Percentiles rank a stretch among this genome's conserved stretches.
Conservation (phyloP, 2,888 invertebrate genomes). For the Meliscaeva auricollis region DNA sequence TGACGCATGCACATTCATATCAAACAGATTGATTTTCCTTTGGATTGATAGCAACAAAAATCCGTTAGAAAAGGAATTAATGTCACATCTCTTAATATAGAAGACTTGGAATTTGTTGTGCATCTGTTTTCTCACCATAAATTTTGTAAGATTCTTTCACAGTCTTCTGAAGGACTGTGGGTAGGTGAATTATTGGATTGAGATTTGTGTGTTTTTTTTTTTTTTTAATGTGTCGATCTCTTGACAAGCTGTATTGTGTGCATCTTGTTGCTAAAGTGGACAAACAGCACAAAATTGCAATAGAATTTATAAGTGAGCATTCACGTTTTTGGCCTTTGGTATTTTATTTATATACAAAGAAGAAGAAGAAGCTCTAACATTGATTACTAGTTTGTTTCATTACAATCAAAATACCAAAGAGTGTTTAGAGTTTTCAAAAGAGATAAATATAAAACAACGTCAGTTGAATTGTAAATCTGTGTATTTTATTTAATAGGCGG, state of each 20-base stretch:
- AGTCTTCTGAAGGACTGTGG: slow-evolving; percentile 3
- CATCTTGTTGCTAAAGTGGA: slow-evolving; percentile 45
- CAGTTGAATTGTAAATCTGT: background rate
- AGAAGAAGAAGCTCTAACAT: slow-evolving; percentile 55
- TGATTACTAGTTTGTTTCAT: slow-evolving; percentile 56
- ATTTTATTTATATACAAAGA: slow-evolving; percentile 34
- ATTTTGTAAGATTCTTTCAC: slow-evolving; percentile 44
- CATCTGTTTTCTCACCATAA: slow-evolving; percentile 53
- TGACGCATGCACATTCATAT: background rate
- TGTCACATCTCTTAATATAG: slow-evolving; percentile 30
- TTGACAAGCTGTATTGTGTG: slow-evolving; percentile 6
- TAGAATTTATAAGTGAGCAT: slow-evolving; percentile 55
- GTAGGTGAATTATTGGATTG: slow-evolving; percentile 52
- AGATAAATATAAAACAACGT: background rate
- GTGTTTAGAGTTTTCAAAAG: slow-evolving; percentile 33
- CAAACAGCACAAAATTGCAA: slow-evolving; percentile 47
- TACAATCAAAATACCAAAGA: slow-evolving; percentile 63
- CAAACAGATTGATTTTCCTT: background rate
- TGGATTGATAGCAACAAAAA: background rate
- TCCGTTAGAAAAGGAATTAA: slow-evolving; percentile 1
- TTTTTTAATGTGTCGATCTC: background rate
- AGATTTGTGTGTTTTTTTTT: slow-evolving; percentile 13
- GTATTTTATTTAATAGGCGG: slow-evolving; percentile 12
- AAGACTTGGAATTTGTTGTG: background rate
- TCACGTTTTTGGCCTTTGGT: slow-evolving; percentile 67